Conservation (phyloP, 2,113 vertebrate species). For the Meles meles region DNA sequence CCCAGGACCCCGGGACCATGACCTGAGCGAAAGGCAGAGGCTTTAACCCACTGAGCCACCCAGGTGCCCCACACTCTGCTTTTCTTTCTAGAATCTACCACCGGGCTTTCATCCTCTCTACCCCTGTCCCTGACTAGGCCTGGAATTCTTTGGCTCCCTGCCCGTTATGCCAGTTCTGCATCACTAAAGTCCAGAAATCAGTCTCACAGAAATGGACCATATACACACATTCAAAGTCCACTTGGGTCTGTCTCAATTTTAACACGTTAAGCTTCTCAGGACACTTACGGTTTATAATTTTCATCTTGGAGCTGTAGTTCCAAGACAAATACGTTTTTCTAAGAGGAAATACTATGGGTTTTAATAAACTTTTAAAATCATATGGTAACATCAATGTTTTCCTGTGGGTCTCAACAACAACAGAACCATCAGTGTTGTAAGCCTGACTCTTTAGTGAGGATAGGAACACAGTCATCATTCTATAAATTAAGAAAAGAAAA, state of each 20-base stretch:
- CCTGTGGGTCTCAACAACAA: slow-evolving; percentile 6
- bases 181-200: not conserved
- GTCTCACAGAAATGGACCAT: not conserved
- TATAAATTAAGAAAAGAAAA: not conserved
- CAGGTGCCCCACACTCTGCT: no score
- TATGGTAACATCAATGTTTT: not conserved
- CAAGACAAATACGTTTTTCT: slow-evolving; percentile 60
- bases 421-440: not conserved
- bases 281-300: slow-evolving; percentile 62
- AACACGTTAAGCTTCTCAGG: slow-evolving; percentile 27
- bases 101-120: not conserved
- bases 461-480: not conserved
- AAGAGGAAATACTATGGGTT: slow-evolving; percentile 28
- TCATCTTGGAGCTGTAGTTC: slow-evolving; percentile 47
- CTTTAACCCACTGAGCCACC: no score
- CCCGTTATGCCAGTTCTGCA: not conserved
- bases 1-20: no score
- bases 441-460: not conserved
- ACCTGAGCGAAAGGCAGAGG: no score
- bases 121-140: not conserved
- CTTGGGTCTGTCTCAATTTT: slow-evolving; percentile 30
- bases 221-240: not conserved
- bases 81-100: not conserved
- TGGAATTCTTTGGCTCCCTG: not conserved
- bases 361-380: slow-evolving; percentile 37